phyloP scores from a whole-genome alignment of 2,888 invertebrate genomes.

The Caenorhabditis sp. region DNA sequence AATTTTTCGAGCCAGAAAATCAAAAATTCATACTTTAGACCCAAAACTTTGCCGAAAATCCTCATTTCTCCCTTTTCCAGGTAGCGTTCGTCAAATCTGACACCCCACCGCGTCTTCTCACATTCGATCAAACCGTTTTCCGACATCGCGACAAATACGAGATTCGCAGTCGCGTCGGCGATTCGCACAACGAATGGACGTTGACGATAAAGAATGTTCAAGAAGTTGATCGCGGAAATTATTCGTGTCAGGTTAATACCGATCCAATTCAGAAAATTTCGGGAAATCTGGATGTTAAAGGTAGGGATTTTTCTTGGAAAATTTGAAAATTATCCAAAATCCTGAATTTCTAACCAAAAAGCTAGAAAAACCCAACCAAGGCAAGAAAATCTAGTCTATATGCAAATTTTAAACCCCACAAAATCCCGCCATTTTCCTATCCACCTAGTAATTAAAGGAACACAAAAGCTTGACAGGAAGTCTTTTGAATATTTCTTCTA shows the following conservation, averaged over 20 bases:
- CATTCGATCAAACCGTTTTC: slow-evolving; percentile 68
- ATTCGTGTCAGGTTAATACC: slow-evolving; percentile 78
- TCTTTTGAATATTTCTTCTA: neutral
- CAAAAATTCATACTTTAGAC: too few species aligned
- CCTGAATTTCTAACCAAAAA: too few species aligned
- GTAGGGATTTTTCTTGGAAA: slow-evolving; percentile 36
- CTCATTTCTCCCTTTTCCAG: slow-evolving; percentile 39
- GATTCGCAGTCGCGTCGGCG: slow-evolving; percentile 71
- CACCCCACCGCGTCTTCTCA: slow-evolving; percentile 62
- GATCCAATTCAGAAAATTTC: slow-evolving; percentile 62
- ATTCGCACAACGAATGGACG: slow-evolving; percentile 85
- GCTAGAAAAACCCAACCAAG: too few species aligned
- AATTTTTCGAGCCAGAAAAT: too few species aligned
- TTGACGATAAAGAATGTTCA: slow-evolving; percentile 87
- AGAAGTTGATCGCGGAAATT: slow-evolving; percentile 87
- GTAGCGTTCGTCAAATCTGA: slow-evolving; percentile 67
- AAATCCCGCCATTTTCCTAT: too few species aligned
- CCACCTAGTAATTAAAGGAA: slow-evolving; percentile 3
- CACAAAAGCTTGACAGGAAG: slow-evolving; percentile 1
- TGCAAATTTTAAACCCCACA: too few species aligned
- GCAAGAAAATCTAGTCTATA: too few species aligned
- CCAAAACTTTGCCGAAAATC: too few species aligned
- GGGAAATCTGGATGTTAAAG: slow-evolving; percentile 65
- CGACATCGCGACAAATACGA: slow-evolving; percentile 68
- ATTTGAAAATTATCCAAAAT: too few species aligned